Evolutionary conservation across 2,888 invertebrate genomes (phyloP).

Genomic region (Eupelmus urozonus): DNA sequence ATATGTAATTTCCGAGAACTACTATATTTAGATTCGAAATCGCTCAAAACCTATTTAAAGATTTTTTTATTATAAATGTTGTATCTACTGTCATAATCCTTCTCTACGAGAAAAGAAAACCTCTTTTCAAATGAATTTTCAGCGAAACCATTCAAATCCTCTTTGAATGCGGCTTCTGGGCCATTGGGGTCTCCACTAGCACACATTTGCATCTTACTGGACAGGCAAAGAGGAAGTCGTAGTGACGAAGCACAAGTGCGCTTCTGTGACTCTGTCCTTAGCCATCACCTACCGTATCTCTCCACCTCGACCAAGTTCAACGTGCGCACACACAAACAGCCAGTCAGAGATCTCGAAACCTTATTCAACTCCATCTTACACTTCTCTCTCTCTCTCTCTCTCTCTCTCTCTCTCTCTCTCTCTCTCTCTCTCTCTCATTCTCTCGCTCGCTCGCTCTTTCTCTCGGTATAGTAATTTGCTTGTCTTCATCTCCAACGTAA

Average conservation of each 20-base stretch:
- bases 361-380: slow-evolving; percentile 5
- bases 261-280: too few relatives aligned
- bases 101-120: too few relatives aligned
- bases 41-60: too few relatives aligned
- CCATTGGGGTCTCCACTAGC: not conserved
- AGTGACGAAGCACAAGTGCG: slow-evolving; percentile 19
- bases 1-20: too few relatives aligned
- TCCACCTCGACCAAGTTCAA: too few relatives aligned
- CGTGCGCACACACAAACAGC: not conserved
- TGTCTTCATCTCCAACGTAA: not conserved
- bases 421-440: not conserved
- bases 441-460: too few relatives aligned
- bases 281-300: too few relatives aligned
- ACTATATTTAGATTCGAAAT: too few relatives aligned
- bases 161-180: not conserved
- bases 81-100: too few relatives aligned
- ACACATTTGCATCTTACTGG: slow-evolving; percentile 10
- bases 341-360: not conserved
- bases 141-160: not conserved
- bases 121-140: too few relatives aligned
- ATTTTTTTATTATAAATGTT: too few relatives aligned
- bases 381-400: not conserved
- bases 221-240: slow-evolving; percentile 17
- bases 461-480: not conserved
- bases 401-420: too few relatives aligned